Percentiles rank a stretch among this genome's conserved stretches.
phyloP scores from a whole-genome alignment of 2,888 invertebrate species.

The Apodemia zela region DNA sequence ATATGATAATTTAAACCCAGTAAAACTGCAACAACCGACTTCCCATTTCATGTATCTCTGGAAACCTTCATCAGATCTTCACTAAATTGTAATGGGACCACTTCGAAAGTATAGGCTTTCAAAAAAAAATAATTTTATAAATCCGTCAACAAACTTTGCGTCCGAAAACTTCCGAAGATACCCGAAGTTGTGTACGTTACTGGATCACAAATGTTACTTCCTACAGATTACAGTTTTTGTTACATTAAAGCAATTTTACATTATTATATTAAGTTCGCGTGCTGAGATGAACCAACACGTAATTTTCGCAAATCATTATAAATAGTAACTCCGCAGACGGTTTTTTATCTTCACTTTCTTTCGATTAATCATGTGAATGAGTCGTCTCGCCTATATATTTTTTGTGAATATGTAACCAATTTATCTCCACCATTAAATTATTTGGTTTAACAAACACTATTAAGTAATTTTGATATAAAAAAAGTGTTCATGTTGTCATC shows the following conservation, averaged over 20 bases:
- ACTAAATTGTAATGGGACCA: too few relatives aligned
- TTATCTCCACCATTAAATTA: constrained; percentile 4
- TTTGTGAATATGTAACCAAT: constrained; percentile 8
- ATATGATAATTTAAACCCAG: too few relatives aligned
- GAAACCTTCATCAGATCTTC: too few relatives aligned
- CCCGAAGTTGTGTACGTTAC: too few relatives aligned
- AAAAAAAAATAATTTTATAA: too few relatives aligned
- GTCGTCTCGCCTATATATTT: constrained; percentile 16
- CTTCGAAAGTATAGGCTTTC: too few relatives aligned
- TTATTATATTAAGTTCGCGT: constrained; percentile 11
- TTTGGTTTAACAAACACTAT: constrained; percentile 13
- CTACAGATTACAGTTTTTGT: neutral
- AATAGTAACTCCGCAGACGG: constrained; percentile 11
- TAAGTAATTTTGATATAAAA: constrained; percentile 14
- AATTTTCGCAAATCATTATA: constrained; percentile 19
- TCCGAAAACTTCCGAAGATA: too few relatives aligned
- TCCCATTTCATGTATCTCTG: too few relatives aligned
- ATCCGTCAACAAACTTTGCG: too few relatives aligned
- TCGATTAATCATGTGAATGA: constrained; percentile 42
- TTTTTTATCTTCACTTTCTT: constrained; percentile 44
- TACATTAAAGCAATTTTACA: neutral
- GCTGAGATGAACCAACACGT: neutral
- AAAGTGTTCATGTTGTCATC: constrained; percentile 7
- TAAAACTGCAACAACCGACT: too few relatives aligned
- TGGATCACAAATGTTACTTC: too few relatives aligned